Base-by-base conservation (phyloP, 2,888 invertebrate genomes). In the Ormyrus thymus region DNA sequence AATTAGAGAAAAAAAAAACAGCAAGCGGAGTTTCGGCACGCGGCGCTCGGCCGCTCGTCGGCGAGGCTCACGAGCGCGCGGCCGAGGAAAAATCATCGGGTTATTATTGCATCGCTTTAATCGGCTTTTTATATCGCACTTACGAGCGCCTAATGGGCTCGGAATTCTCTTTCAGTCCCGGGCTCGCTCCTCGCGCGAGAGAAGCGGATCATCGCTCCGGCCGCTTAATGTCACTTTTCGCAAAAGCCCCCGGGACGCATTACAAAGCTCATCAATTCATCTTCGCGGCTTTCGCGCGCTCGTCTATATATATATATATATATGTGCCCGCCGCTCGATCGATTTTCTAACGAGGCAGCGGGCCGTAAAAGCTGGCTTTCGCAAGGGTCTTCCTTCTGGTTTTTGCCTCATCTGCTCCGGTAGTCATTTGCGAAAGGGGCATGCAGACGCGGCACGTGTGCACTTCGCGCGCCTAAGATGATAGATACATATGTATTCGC, bases 181-280 rank as follows among this genome's bases (percentile, higher is more conserved):
- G 6, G 29, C 29, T 29, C n/a, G n/a, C 29, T 29, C 29, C 29
- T 29, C 7, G 51, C 51, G 62, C 61, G 61, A 46, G 53, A 29
- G 29, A 29, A 29, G 43, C 65, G 11, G 6, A 48, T 29, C 29
- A 29, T 29, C 29, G 29, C 29, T 6, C n/a, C 51, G 62, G 61
- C 53, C 45, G 45, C 53, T 65, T 74, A 74, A 65, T 65, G 74
- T 74, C 74, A 74, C 65, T 74, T 71, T 76, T 76, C 69, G 76
- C 76, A 56, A 76, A 76, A 46, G 43, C 50, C 61, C 71, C 72
- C 13, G 53, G 29, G 69, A 68, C 69, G 48, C 64, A 64, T 70
- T 76, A 76, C 76, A 70, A 76, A 76, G 75, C 64, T 76, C 76
- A 64, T 76, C 76, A 64, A 76, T 76, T 76, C 70, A 76, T 76